Evolutionary conservation across 2,797 vertebrate species (phyloP).

Genomic region (Gymnothorax reevesii): DNA sequence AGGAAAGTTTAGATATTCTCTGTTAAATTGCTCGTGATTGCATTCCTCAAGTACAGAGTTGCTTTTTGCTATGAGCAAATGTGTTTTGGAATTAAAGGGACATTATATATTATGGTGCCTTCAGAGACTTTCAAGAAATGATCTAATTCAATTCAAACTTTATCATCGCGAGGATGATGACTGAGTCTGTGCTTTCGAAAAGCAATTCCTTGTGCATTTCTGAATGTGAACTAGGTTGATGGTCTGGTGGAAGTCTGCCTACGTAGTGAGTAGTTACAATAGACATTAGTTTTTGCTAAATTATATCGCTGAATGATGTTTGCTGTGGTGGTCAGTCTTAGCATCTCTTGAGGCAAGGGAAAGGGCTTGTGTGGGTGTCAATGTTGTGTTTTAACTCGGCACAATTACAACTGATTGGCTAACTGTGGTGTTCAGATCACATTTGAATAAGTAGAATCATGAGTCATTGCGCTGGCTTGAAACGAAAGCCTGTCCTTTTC

Average conservation of each 20-base stretch:
- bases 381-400: no score
- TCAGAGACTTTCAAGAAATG: background rate
- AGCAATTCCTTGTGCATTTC: background rate
- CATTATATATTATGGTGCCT: background rate
- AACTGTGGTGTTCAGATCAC: no score
- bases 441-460: no score
- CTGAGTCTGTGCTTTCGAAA: background rate
- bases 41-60: background rate
- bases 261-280: background rate
- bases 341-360: background rate
- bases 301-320: background rate
- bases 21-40: background rate
- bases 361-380: no score
- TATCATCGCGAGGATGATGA: background rate
- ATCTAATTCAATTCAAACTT: background rate
- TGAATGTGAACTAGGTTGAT: background rate
- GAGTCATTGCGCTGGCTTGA: no score
- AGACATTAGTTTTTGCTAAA: background rate
- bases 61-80: background rate
- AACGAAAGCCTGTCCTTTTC: no score
- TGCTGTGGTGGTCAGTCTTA: background rate
- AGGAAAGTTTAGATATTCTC: background rate
- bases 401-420: no score
- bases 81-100: background rate
- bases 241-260: background rate